Conservation (phyloP, 2,888 invertebrate genomes). For the Sphinx pinastri region DNA sequence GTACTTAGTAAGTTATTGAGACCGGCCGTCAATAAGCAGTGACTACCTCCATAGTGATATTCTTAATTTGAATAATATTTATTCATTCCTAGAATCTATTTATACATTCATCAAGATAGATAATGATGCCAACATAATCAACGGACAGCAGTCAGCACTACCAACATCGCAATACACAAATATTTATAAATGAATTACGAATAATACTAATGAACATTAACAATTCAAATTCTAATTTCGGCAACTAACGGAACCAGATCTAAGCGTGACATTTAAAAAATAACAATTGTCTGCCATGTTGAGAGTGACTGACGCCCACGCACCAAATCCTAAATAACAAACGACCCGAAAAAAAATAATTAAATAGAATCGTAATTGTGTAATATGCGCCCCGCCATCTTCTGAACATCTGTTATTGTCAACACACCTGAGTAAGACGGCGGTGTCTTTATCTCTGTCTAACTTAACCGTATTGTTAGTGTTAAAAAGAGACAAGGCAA, state of each 20-base stretch:
- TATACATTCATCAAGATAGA: background rate
- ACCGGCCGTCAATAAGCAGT: no score
- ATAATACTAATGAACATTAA: conserved; percentile 47
- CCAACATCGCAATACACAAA: conserved; percentile 17
- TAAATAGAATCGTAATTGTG: conserved; percentile 82
- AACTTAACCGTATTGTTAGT: conserved; percentile 30
- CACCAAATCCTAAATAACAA: conserved; percentile 63
- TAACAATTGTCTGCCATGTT: conserved; percentile 65
- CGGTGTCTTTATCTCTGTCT: conserved; percentile 51
- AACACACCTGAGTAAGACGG: conserved; percentile 77
- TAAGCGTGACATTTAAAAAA: conserved; percentile 66
- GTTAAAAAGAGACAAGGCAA: conserved; percentile 51
- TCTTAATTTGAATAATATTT: background rate
- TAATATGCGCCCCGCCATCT: conserved; percentile 75
- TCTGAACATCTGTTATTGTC: conserved; percentile 82
- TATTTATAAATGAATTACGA: conserved; percentile 22
- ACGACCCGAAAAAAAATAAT: conserved; percentile 75
- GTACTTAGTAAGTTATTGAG: no score
- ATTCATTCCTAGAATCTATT: background rate
- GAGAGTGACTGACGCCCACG: conserved; percentile 65
- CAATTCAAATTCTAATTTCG: conserved; percentile 65
- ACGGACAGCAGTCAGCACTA: conserved; percentile 3
- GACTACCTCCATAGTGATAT: no score
- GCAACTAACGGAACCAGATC: conserved; percentile 59
- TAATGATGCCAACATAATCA: conserved; percentile 15